Percentiles rank a stretch among this genome's conserved stretches.
phyloP scores from a whole-genome alignment of 2,888 invertebrate genomes.

The Harpagoxenus sublaevis region DNA sequence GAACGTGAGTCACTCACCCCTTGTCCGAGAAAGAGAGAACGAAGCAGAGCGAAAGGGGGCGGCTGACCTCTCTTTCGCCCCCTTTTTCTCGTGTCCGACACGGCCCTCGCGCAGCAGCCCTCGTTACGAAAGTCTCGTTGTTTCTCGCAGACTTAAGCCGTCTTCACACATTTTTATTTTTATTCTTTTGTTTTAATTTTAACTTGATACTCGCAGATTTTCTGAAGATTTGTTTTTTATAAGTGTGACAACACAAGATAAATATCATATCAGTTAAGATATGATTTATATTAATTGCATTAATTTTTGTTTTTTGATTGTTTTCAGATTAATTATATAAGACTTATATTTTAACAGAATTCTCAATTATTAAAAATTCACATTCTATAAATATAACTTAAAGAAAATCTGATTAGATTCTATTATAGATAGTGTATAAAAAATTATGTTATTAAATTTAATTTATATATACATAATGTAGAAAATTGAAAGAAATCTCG shows the following conservation, averaged over 20 bases:
- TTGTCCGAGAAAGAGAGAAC: constrained; percentile 64
- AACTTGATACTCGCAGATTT: not conserved
- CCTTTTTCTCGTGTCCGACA: constrained; percentile 61
- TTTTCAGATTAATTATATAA: not conserved
- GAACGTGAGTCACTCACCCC: constrained; percentile 85
- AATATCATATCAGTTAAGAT: no score
- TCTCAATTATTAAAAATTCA: not conserved
- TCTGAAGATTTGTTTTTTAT: not conserved
- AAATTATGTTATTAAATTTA: not conserved
- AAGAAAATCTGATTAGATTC: not conserved
- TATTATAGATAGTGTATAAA: not conserved
- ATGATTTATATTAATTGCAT: not conserved
- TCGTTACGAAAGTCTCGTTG: constrained; percentile 45
- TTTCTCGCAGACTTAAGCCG: not conserved
- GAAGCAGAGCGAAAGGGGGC: constrained; percentile 53
- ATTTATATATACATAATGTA: not conserved
- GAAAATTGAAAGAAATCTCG: no score
- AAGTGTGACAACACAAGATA: not conserved
- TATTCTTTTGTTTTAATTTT: constrained; percentile 1
- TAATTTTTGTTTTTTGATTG: not conserved
- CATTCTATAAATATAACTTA: not conserved
- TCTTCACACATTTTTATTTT: not conserved
- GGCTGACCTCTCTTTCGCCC: constrained; percentile 70
- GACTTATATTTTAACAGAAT: not conserved
- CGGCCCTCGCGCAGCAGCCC: constrained; percentile 42